These are phyloP conservation scores for Callospermophilus lateralis DNA, from an alignment of 2,113 vertebrate species.

Conservation along the genomic window DNA sequence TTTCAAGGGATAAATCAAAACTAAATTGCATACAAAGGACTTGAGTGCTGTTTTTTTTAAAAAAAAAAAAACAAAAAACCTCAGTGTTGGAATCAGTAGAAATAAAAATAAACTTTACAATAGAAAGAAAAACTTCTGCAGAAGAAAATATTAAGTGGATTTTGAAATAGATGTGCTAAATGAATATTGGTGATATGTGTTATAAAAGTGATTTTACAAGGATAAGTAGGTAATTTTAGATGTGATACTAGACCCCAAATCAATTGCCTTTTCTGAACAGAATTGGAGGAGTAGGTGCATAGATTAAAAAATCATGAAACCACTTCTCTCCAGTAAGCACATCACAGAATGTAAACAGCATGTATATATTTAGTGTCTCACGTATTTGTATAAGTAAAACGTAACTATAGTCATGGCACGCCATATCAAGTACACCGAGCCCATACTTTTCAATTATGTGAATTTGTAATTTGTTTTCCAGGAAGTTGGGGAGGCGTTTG, in stretches of 20 bases:
- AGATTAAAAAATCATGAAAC: constrained; percentile 39
- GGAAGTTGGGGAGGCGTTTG: not conserved
- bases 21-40: not conserved
- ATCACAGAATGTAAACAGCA: constrained; percentile 23
- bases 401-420: constrained; percentile 10
- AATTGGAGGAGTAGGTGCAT: not conserved
- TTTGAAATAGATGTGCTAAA: constrained; percentile 6
- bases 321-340: not conserved
- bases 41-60: not conserved
- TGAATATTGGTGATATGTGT: not conserved
- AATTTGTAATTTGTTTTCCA: not conserved
- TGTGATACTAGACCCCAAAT: constrained; percentile 33
- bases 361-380: constrained; percentile 36
- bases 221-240: not conserved
- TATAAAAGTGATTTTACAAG: constrained; percentile 18
- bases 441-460: not conserved
- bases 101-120: not conserved
- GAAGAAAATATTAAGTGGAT: constrained; percentile 26
- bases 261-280: not conserved
- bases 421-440: not conserved
- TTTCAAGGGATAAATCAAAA: constrained; percentile 17
- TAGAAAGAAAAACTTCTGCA: not conserved
- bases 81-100: not conserved
- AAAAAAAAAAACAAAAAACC: not conserved
- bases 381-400: constrained; percentile 51